Percentiles rank a stretch among this genome's conserved stretches.
Conservation (phyloP, 2,888 invertebrate species). For the Nemapogon koenigi region DNA sequence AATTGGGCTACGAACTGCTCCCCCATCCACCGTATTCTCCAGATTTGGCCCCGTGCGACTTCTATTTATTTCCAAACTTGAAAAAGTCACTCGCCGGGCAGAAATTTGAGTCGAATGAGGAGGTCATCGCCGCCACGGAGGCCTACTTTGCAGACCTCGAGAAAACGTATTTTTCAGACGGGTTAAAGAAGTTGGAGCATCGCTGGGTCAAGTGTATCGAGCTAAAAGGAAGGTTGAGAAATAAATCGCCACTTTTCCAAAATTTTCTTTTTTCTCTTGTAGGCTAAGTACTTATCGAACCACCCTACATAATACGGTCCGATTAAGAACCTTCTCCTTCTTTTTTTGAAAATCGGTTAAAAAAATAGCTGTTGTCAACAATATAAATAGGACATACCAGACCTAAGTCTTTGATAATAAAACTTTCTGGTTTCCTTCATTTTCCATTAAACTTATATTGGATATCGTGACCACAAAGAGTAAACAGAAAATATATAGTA, state of each 20-base stretch:
- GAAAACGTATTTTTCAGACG: slow-evolving; percentile 18
- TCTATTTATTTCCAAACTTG: slow-evolving; percentile 5
- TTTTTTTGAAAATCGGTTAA: too few relatives aligned
- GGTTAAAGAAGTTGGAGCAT: slow-evolving; percentile 17
- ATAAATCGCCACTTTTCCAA: slow-evolving; percentile 7
- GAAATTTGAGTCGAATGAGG: slow-evolving; percentile 10
- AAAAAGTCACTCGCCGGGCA: slow-evolving; percentile 10
- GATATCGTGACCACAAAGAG: too few relatives aligned
- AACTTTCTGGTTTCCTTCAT: too few relatives aligned
- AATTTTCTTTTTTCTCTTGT: slow-evolving; percentile 9
- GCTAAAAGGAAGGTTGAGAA: slow-evolving; percentile 16
- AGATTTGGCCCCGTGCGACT: too few relatives aligned
- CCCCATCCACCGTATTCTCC: too few relatives aligned
- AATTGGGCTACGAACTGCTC: slow-evolving; percentile 18
- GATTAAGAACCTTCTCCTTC: too few relatives aligned
- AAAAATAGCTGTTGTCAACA: too few relatives aligned
- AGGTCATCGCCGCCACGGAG: slow-evolving; percentile 11
- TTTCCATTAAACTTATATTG: too few relatives aligned
- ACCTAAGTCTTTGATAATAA: too few relatives aligned
- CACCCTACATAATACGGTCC: too few relatives aligned
- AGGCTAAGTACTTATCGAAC: slow-evolving; percentile 5
- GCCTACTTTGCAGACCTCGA: slow-evolving; percentile 10
- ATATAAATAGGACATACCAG: too few relatives aligned
- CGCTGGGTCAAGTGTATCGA: slow-evolving; percentile 17
- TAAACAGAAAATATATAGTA: too few relatives aligned